These are phyloP conservation scores for Malacoctenus gilli DNA, from an alignment of 2,797 vertebrate genomes.

Conservation along the genomic window DNA sequence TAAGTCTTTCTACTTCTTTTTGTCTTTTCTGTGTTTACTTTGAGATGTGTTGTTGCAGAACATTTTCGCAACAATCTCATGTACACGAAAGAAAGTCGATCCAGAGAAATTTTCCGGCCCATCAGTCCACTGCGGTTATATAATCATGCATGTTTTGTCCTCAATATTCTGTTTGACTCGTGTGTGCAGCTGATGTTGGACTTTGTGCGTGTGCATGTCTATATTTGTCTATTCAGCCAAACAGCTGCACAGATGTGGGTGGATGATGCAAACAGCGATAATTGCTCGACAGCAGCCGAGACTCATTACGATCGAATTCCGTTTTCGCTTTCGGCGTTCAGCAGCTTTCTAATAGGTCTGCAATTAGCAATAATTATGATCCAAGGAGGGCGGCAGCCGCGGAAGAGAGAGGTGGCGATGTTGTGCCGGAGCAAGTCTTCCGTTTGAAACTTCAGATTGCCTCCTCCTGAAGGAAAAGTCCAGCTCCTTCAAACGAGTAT, in stretches of 20 bases:
- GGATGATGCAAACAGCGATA: conserved; percentile 1
- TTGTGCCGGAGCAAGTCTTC: not conserved
- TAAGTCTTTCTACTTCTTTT: no score
- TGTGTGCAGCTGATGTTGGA: no score
- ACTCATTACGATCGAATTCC: conserved; percentile 5
- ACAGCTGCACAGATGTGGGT: conserved; percentile 4
- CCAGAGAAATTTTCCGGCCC: no score
- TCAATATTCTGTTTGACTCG: no score
- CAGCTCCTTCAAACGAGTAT: no score
- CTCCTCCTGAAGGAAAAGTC: no score
- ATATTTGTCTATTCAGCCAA: not conserved
- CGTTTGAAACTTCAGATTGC: not conserved
- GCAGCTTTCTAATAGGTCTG: conserved; percentile 5
- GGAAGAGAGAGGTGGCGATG: not conserved
- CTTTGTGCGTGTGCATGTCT: not conserved
- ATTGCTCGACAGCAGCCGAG: conserved; percentile 9
- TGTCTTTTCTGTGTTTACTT: no score
- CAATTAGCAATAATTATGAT: conserved; percentile 16
- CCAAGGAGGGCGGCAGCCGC: not conserved
- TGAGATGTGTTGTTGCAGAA: no score
- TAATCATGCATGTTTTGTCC: no score
- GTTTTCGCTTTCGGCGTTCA: conserved; percentile 1
- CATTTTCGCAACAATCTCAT: no score
- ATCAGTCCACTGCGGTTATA: no score
- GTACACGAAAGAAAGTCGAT: no score